Conservation (phyloP, 2,797 vertebrate species). For the Chromis chromis region DNA sequence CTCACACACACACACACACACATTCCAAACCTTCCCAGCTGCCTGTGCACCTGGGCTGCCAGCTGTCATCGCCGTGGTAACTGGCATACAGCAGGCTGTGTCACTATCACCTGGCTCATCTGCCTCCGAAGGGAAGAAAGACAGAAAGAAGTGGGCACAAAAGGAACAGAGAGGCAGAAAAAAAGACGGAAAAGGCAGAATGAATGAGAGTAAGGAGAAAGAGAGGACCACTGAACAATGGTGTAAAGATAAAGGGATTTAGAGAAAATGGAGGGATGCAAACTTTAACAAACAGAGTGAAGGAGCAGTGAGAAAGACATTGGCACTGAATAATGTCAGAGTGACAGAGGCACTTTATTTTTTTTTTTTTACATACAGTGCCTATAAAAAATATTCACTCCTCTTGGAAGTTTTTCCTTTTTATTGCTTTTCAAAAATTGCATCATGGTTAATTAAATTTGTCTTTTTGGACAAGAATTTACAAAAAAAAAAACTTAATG, state of each 20-base stretch:
- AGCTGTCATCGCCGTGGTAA: constrained; percentile 81
- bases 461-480: too few species aligned
- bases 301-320: not conserved
- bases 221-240: constrained; percentile 9
- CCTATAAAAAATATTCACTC: too few species aligned
- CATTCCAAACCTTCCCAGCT: constrained; percentile 77
- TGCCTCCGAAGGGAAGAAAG: constrained; percentile 54
- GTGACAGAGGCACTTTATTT: not conserved
- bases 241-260: not conserved
- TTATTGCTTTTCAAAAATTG: too few species aligned
- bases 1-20: constrained; percentile 40
- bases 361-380: not conserved
- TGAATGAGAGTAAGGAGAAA: not conserved
- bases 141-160: constrained; percentile 49
- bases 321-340: not conserved
- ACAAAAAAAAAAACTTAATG: too few species aligned
- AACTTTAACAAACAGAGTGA: not conserved
- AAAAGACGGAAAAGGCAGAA: constrained; percentile 9
- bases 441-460: too few species aligned
- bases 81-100: constrained; percentile 80
- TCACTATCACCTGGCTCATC: constrained; percentile 80
- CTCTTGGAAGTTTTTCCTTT: too few species aligned
- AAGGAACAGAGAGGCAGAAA: constrained; percentile 33
- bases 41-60: constrained; percentile 79
- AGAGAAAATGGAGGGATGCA: not conserved